These are phyloP conservation scores for Callipepla californica DNA, from an alignment of 2,113 vertebrate species.

Conservation along the genomic window DNA sequence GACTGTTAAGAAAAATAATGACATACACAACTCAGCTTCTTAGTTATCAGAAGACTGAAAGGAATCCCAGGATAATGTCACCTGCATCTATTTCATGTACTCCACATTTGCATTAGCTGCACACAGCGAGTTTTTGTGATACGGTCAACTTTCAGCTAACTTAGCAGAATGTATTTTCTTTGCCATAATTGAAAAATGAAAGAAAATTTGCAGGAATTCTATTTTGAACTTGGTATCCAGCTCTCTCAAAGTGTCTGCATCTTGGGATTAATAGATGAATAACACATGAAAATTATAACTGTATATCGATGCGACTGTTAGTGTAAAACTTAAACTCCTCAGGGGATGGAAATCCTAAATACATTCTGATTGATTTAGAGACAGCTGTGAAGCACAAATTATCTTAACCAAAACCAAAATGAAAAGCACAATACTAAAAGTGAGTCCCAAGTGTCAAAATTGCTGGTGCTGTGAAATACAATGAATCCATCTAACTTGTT, in stretches of 20 bases:
- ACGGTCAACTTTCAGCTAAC: not conserved
- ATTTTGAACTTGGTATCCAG: not conserved
- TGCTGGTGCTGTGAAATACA: not conserved
- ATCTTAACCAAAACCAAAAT: not conserved
- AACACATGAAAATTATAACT: not conserved
- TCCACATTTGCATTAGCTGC: not conserved
- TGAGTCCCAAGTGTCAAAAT: not conserved
- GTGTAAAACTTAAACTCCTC: not conserved
- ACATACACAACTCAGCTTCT: no score
- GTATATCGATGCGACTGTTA: not conserved
- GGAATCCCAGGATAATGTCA: not conserved
- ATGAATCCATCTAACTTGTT: not conserved
- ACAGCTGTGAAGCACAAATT: slow-evolving; percentile 28
- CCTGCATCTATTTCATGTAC: not conserved
- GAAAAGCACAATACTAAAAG: not conserved
- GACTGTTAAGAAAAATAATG: not conserved
- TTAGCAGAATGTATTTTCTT: not conserved
- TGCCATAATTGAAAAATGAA: not conserved
- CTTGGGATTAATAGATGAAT: not conserved
- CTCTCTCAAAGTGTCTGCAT: not conserved
- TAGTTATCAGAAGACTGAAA: not conserved
- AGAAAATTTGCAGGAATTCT: not conserved
- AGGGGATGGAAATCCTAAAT: not conserved
- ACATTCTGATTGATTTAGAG: slow-evolving; percentile 11
- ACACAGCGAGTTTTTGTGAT: not conserved